Percentiles rank a stretch among this genome's conserved stretches.
These are phyloP conservation scores for Gonatopus flavifemur DNA, from an alignment of 1,140 invertebrate genomes.

Conservation along the genomic window DNA sequence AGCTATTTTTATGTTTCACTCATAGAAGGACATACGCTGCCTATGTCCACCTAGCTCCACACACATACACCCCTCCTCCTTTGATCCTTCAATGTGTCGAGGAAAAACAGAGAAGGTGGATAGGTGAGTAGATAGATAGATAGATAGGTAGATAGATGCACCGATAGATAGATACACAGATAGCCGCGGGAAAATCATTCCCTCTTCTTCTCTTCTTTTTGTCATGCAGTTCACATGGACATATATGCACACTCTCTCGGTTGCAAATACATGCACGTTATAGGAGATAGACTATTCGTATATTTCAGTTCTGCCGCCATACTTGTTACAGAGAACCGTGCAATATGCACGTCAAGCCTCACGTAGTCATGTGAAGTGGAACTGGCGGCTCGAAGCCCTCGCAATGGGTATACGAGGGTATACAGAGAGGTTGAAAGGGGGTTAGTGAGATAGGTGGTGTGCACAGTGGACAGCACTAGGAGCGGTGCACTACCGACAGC, in stretches of 20 bases:
- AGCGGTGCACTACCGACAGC: slow-evolving; percentile 45
- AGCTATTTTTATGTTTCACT: too few species aligned
- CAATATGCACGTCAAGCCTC: slow-evolving; percentile 43
- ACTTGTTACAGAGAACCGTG: slow-evolving; percentile 49
- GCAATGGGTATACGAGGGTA: slow-evolving; percentile 23
- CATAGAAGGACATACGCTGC: too few species aligned
- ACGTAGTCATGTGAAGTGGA: slow-evolving; percentile 22
- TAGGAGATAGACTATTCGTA: slow-evolving; percentile 44
- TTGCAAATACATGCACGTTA: slow-evolving; percentile 16
- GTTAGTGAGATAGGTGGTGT: slow-evolving; percentile 6
- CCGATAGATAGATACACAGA: too few species aligned
- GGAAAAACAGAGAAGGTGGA: too few species aligned
- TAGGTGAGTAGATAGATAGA: too few species aligned
- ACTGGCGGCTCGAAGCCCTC: slow-evolving; percentile 29
- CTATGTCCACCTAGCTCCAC: too few species aligned
- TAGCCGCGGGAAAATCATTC: too few species aligned
- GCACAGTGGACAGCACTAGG: slow-evolving; percentile 46
- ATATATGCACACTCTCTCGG: slow-evolving; percentile 2
- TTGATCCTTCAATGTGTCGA: too few species aligned
- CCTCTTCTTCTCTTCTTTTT: too few species aligned
- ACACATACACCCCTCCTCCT: too few species aligned
- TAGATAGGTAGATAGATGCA: too few species aligned
- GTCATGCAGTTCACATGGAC: too few species aligned
- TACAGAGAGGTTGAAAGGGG: slow-evolving; percentile 2
- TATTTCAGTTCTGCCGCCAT: slow-evolving; percentile 49